Percentiles rank a stretch among this genome's conserved stretches.
Conservation (phyloP, 2,797 vertebrate genomes). For the Apodemus agrarius region DNA sequence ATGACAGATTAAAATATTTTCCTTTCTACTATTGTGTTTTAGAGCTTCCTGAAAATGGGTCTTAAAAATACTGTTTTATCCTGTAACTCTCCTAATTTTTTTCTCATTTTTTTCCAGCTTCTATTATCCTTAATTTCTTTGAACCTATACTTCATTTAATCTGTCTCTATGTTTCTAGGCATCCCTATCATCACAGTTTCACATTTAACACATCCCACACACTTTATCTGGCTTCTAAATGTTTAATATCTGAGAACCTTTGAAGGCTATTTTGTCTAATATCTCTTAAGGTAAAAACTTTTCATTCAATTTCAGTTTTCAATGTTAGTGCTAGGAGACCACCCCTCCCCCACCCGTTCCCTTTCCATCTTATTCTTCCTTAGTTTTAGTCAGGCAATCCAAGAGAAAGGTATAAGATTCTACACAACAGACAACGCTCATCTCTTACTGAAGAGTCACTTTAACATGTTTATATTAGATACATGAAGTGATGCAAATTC, state of each 20-base stretch:
- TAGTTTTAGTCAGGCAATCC: slow-evolving; percentile 15
- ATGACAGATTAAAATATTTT: background rate
- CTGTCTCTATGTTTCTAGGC: slow-evolving; percentile 30
- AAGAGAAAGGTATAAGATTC: background rate
- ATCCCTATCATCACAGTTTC: background rate
- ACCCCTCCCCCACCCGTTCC: background rate
- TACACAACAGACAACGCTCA: background rate
- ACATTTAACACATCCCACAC: background rate
- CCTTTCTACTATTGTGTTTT: slow-evolving; percentile 13
- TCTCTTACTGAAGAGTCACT: slow-evolving; percentile 36
- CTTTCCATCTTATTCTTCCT: background rate
- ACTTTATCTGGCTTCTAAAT: slow-evolving; percentile 33
- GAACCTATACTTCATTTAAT: background rate
- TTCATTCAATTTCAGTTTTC: background rate
- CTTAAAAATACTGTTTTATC: background rate
- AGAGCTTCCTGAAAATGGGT: background rate
- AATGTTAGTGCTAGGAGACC: background rate
- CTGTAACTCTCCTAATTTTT: background rate
- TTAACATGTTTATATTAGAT: background rate
- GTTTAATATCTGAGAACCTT: slow-evolving; percentile 13
- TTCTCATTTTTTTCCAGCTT: background rate
- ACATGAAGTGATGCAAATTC: slow-evolving; percentile 7
- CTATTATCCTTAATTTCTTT: background rate
- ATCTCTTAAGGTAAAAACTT: slow-evolving; percentile 11
- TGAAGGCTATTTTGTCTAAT: slow-evolving; percentile 10